Percentiles rank a stretch among this genome's conserved stretches.
Evolutionary conservation across 1,140 invertebrate species (phyloP).

Genomic region (Trypoxylus dichotomus): DNA sequence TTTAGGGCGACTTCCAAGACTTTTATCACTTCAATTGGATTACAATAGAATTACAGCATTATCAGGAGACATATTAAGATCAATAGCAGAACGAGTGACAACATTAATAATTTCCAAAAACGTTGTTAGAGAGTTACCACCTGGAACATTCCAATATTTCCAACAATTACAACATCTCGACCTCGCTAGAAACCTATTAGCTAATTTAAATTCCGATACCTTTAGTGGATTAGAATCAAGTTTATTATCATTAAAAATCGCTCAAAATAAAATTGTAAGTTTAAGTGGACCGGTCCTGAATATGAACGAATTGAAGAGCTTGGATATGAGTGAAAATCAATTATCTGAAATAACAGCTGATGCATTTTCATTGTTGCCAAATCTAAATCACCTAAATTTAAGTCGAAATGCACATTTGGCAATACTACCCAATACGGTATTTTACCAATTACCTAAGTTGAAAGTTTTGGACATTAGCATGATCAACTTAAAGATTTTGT

Average conservation of each 20-base stretch:
- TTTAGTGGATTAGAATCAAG: constrained; percentile 75
- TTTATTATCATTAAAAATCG: constrained; percentile 71
- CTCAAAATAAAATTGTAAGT: constrained; percentile 73
- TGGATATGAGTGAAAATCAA: constrained; percentile 81
- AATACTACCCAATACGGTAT: constrained; percentile 60
- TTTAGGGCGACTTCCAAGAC: constrained; percentile 70
- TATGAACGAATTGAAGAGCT: constrained; percentile 64
- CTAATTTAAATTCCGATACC: constrained; percentile 69
- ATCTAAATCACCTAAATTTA: constrained; percentile 74
- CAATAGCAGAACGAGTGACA: constrained; percentile 64
- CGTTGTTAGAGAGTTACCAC: constrained; percentile 81
- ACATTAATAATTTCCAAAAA: constrained; percentile 76
- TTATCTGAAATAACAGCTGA: constrained; percentile 68
- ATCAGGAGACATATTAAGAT: constrained; percentile 73
- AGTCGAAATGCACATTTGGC: constrained; percentile 74
- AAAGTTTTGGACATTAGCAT: constrained; percentile 72
- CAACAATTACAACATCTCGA: constrained; percentile 74
- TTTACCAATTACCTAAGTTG: constrained; percentile 64
- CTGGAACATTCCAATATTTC: constrained; percentile 77
- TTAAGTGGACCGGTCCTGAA: constrained; percentile 66
- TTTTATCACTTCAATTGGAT: constrained; percentile 75
- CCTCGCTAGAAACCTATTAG: constrained; percentile 76
- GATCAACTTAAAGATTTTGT: constrained; percentile 70
- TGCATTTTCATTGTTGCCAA: constrained; percentile 69
- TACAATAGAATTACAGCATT: constrained; percentile 87